These are phyloP conservation scores for Porites cylindrica DNA, from an alignment of 92 coral and sea anemone species.

Conservation along the genomic window DNA sequence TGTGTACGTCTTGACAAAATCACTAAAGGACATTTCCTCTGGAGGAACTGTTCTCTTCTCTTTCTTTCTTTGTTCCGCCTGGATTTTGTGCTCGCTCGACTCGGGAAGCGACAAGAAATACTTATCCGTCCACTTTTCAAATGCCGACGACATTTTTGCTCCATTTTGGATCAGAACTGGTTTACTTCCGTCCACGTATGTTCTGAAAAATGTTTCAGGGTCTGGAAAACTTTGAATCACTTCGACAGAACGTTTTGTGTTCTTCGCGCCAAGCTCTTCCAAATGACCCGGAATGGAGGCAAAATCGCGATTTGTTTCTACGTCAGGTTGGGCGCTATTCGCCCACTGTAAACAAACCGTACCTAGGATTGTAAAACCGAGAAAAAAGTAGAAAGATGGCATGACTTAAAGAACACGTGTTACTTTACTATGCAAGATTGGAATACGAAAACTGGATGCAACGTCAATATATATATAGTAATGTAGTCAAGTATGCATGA, in stretches of 20 bases:
- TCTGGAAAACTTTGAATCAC: slow-evolving; percentile 75
- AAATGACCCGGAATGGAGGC: slow-evolving; percentile 80
- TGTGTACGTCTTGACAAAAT: slow-evolving; percentile 81
- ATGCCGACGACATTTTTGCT: slow-evolving; percentile 90
- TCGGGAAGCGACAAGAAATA: slow-evolving; percentile 83
- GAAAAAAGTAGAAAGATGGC: background rate
- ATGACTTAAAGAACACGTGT: background rate
- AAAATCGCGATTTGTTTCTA: background rate
- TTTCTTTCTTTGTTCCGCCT: slow-evolving; percentile 91
- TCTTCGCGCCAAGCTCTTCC: slow-evolving; percentile 87
- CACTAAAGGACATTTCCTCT: slow-evolving; percentile 67
- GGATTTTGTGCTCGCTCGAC: slow-evolving; percentile 60
- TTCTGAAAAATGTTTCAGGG: slow-evolving; percentile 81
- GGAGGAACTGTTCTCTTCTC: slow-evolving; percentile 86
- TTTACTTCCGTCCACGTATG: slow-evolving; percentile 71
- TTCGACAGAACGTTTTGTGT: slow-evolving; percentile 64
- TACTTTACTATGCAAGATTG: slow-evolving; percentile 32
- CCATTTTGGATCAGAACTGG: slow-evolving; percentile 91
- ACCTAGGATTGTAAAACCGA: background rate
- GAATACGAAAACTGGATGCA: slow-evolving; percentile 62
- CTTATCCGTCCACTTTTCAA: slow-evolving; percentile 87
- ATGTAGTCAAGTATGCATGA: background rate
- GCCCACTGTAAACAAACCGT: background rate
- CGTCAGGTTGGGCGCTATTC: background rate
- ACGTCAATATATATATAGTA: background rate